phyloP scores from a whole-genome alignment of 2,888 invertebrate genomes.

The Carterocephalus palaemon region DNA sequence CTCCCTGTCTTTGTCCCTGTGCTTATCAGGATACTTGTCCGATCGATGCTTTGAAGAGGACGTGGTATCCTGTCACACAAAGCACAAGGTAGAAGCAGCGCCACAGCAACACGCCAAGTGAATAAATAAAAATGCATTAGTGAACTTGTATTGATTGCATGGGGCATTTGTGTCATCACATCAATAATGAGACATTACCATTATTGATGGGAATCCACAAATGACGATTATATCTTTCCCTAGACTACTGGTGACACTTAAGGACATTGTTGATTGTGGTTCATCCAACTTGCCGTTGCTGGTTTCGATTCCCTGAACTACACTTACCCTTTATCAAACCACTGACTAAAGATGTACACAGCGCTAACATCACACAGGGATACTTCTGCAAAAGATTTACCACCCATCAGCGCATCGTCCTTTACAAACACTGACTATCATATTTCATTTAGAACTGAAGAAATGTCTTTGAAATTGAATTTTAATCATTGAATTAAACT shows the following conservation, averaged over 20 bases:
- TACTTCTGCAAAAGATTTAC: conserved; percentile 89
- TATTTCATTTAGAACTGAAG: conserved; percentile 38
- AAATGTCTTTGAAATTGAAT: conserved; percentile 36
- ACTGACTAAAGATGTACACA: conserved; percentile 81
- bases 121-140: conserved; percentile 78
- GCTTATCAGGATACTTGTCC: conserved; percentile 77
- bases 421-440: conserved; percentile 52
- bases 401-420: conserved; percentile 82
- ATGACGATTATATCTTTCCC: conserved; percentile 54
- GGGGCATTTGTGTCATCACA: conserved; percentile 58
- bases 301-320: conserved; percentile 72
- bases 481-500: conserved; percentile 36
- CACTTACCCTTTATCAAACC: conserved; percentile 83
- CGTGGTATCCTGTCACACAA: conserved; percentile 80
- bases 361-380: conserved; percentile 83
- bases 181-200: conserved; percentile 38
- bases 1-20: conserved; percentile 69
- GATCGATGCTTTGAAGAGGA: conserved; percentile 77
- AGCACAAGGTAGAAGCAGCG: conserved; percentile 80
- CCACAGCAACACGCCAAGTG: conserved; percentile 79
- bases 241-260: conserved; percentile 56
- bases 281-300: conserved; percentile 59
- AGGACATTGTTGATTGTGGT: conserved; percentile 37
- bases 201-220: conserved; percentile 59
- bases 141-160: conserved; percentile 58